Percentiles rank a stretch among this genome's conserved stretches.
phyloP scores from a whole-genome alignment of 2,888 invertebrate genomes.

The Caenorhabditis sp. region DNA sequence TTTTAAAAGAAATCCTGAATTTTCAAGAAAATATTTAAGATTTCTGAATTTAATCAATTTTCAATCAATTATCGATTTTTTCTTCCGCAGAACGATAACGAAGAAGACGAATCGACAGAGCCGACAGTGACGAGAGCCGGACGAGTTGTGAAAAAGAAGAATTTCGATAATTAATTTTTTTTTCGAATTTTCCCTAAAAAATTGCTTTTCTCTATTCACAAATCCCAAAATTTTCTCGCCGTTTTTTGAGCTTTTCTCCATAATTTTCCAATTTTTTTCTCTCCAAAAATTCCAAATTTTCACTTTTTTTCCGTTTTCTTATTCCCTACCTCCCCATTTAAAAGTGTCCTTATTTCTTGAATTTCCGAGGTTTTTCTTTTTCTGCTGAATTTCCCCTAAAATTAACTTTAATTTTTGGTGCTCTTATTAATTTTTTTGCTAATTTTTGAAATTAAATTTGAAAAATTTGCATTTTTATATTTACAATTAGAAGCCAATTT shows the following conservation, averaged over 20 bases:
- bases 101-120: slow-evolving; percentile 20
- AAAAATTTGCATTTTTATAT: too few relatives aligned
- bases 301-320: neutral
- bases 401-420: too few relatives aligned
- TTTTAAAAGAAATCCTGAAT: neutral
- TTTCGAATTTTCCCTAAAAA: neutral
- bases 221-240: neutral
- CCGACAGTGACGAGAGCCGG: slow-evolving; percentile 52
- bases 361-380: too few relatives aligned
- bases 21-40: neutral
- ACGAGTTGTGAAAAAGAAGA: slow-evolving; percentile 47
- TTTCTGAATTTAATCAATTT: neutral
- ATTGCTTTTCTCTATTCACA: neutral
- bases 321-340: too few relatives aligned
- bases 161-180: slow-evolving; percentile 34
- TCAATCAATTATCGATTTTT: neutral
- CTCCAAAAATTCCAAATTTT: neutral
- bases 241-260: neutral
- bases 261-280: neutral
- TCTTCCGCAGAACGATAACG: slow-evolving; percentile 8
- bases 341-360: too few relatives aligned
- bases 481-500: too few relatives aligned
- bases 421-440: too few relatives aligned
- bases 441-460: too few relatives aligned
- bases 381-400: too few relatives aligned